Evolutionary conservation across 2,797 vertebrate genomes (phyloP).

Genomic region (Intellagama lesueurii): DNA sequence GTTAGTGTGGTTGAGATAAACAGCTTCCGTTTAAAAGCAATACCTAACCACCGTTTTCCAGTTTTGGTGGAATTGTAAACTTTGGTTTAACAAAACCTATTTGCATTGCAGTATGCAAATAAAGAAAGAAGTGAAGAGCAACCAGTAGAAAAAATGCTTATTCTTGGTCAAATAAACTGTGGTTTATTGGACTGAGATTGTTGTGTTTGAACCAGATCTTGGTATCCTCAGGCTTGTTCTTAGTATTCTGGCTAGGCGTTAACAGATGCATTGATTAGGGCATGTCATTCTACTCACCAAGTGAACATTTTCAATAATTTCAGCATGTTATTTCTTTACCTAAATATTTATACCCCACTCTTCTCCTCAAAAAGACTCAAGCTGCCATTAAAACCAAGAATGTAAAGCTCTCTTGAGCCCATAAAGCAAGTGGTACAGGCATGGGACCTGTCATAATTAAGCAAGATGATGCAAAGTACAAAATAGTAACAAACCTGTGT

Average conservation of each 20-base stretch:
- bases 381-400: neutral
- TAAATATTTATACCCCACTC: too few relatives aligned
- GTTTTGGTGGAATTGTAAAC: neutral
- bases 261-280: neutral
- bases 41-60: neutral
- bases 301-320: neutral
- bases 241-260: neutral
- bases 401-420: neutral
- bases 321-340: too few relatives aligned
- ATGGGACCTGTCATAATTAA: neutral
- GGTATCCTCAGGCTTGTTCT: neutral
- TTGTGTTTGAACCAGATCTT: neutral
- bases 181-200: neutral
- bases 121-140: neutral
- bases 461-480: neutral
- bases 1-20: too few relatives aligned
- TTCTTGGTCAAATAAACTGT: neutral
- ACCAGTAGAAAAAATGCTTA: neutral
- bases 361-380: too few relatives aligned
- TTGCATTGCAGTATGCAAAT: neutral
- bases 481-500: neutral
- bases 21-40: neutral
- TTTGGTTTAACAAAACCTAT: neutral
- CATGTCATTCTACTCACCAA: neutral
- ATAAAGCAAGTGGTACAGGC: neutral